These are phyloP conservation scores for Pararge aegeria DNA, from an alignment of 1,140 invertebrate species.

Conservation along the genomic window DNA sequence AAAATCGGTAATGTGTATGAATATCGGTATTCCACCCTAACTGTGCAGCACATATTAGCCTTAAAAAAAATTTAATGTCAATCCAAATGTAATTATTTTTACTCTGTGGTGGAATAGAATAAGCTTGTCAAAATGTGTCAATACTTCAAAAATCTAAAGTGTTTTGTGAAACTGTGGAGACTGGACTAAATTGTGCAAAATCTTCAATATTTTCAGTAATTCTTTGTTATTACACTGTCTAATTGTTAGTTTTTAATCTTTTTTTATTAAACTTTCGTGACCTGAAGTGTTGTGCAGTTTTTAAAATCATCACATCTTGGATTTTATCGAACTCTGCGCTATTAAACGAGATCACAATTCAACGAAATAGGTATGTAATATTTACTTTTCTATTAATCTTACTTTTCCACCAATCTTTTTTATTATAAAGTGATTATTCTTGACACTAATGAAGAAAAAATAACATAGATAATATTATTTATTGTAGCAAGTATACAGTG, in stretches of 20 bases:
- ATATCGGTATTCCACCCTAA: too few relatives aligned
- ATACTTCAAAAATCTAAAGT: not conserved
- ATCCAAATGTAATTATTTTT: too few relatives aligned
- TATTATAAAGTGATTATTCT: too few relatives aligned
- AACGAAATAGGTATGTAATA: constrained; percentile 2
- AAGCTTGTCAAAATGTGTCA: not conserved
- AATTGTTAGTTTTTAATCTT: not conserved
- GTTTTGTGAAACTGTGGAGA: not conserved
- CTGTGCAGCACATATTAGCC: too few relatives aligned
- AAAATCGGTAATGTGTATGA: too few relatives aligned
- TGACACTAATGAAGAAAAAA: too few relatives aligned
- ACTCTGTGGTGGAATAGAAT: too few relatives aligned
- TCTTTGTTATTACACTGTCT: not conserved
- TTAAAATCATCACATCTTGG: not conserved
- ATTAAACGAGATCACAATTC: not conserved
- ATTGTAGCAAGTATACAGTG: too few relatives aligned
- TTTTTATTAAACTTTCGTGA: not conserved
- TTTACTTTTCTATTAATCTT: not conserved
- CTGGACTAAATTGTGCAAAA: not conserved
- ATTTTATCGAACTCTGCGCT: not conserved
- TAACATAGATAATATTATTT: too few relatives aligned
- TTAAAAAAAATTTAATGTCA: too few relatives aligned
- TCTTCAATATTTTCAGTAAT: not conserved
- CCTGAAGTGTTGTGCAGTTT: not conserved
- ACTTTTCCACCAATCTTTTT: too few relatives aligned